Evolutionary conservation across 2,888 invertebrate species (phyloP).

Genomic region (Diachrysia chrysitis): DNA sequence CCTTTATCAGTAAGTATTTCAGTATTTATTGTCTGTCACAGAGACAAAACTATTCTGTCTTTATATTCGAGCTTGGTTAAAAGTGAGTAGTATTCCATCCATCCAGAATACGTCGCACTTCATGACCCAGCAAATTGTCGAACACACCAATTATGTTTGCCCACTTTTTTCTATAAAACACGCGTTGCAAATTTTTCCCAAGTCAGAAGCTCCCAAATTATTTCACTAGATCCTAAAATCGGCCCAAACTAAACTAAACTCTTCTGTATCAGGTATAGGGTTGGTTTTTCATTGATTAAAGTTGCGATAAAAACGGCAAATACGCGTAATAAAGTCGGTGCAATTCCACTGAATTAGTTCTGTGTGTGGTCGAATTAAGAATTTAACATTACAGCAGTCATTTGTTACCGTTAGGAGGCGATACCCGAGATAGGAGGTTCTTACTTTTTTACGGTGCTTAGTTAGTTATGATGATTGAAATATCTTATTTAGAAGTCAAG

Average conservation of each 20-base stretch:
- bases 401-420: slow-evolving; percentile 11
- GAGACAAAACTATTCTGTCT: not conserved
- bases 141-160: not conserved
- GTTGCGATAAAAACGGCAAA: slow-evolving; percentile 3
- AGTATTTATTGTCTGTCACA: not conserved
- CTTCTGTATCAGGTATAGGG: not conserved
- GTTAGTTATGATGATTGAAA: too few species aligned
- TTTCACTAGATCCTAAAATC: not conserved
- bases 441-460: not conserved
- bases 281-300: not conserved
- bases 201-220: slow-evolving; percentile 7
- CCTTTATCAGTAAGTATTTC: too few species aligned
- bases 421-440: not conserved
- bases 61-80: not conserved
- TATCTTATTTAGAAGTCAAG: too few species aligned
- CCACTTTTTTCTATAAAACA: slow-evolving; percentile 15
- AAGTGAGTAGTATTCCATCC: not conserved
- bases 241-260: not conserved
- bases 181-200: slow-evolving; percentile 6
- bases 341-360: slow-evolving; percentile 8
- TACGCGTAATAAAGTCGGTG: slow-evolving; percentile 9
- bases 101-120: not conserved
- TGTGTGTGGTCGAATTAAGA: slow-evolving; percentile 11
- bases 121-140: slow-evolving; percentile 7
- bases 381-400: slow-evolving; percentile 11